These are phyloP conservation scores for Bimastos eiseni DNA, from an alignment of 2,888 invertebrate species.

Conservation along the genomic window DNA sequence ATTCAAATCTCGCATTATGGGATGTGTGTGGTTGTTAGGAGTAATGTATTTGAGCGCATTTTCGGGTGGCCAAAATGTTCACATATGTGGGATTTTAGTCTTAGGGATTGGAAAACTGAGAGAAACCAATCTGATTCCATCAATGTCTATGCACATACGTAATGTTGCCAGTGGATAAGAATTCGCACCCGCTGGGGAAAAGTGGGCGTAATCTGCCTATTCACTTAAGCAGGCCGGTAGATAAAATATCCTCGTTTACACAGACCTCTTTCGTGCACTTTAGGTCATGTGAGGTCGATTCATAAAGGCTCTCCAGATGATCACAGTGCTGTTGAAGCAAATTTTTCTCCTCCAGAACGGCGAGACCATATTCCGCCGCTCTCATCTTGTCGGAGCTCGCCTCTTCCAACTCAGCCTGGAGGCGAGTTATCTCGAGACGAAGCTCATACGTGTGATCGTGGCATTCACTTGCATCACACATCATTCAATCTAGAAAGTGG, in stretches of 20 bases:
- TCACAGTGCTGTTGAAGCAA: conserved; percentile 81
- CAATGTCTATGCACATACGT: background rate
- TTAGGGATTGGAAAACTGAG: background rate
- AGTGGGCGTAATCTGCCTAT: conserved; percentile 4
- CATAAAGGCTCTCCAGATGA: conserved; percentile 86
- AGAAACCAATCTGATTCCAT: background rate
- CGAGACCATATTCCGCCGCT: conserved; percentile 94
- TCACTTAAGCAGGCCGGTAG: background rate
- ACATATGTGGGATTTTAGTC: too few species aligned
- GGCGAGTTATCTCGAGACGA: conserved; percentile 50
- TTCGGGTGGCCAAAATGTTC: too few species aligned
- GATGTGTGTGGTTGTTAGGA: too few species aligned
- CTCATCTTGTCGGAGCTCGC: conserved; percentile 70
- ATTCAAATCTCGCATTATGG: too few species aligned
- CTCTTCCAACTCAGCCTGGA: conserved; percentile 55
- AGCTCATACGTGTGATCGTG: background rate
- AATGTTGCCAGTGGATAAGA: background rate
- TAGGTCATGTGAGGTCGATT: conserved; percentile 86
- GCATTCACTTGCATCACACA: background rate
- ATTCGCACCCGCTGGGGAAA: background rate
- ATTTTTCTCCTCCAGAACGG: conserved; percentile 89
- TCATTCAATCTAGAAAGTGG: background rate
- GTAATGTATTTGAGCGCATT: too few species aligned
- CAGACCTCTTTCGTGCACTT: conserved; percentile 87
- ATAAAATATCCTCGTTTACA: background rate